These are phyloP conservation scores for Cydia fagiglandana DNA, from an alignment of 1,140 invertebrate species.

Conservation along the genomic window DNA sequence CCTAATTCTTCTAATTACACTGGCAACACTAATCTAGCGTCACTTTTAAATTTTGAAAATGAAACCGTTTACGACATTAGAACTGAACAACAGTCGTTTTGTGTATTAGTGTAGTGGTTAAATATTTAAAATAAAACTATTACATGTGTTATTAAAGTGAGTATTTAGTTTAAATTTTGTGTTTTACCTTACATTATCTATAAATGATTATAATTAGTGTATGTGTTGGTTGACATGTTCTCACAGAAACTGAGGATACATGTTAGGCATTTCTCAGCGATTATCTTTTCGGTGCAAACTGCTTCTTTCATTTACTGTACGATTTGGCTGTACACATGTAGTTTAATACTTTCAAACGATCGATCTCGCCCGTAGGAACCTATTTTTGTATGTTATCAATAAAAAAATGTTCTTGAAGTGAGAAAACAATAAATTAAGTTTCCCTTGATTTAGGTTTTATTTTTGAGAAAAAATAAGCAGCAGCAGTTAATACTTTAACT, in stretches of 20 bases:
- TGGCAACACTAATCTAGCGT: slow-evolving; percentile 47
- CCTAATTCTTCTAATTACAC: background rate
- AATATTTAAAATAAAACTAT: background rate
- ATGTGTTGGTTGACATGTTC: background rate
- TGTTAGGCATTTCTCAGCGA: background rate
- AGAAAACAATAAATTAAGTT: too few species aligned
- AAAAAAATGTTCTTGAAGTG: too few species aligned
- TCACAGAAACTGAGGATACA: background rate
- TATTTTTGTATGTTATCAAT: too few species aligned
- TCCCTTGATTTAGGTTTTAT: too few species aligned
- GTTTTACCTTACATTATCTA: slow-evolving; percentile 10
- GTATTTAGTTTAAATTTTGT: background rate
- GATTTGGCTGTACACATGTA: too few species aligned
- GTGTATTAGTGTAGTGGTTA: slow-evolving; percentile 6
- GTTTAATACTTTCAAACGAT: too few species aligned
- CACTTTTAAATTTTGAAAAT: slow-evolving; percentile 66
- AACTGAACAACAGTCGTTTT: slow-evolving; percentile 9
- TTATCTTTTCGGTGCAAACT: background rate
- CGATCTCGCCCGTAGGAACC: too few species aligned
- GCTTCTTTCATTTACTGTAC: too few species aligned
- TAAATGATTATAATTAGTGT: slow-evolving; percentile 21
- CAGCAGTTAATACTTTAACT: too few species aligned
- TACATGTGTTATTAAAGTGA: slow-evolving; percentile 10
- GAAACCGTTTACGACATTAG: slow-evolving; percentile 48
- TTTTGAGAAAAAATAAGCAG: too few species aligned